Evolutionary conservation across 2,888 invertebrate species (phyloP), one percentile per base, ranked within the genome.

Genomic region (Cylloceria caligata): DNA sequence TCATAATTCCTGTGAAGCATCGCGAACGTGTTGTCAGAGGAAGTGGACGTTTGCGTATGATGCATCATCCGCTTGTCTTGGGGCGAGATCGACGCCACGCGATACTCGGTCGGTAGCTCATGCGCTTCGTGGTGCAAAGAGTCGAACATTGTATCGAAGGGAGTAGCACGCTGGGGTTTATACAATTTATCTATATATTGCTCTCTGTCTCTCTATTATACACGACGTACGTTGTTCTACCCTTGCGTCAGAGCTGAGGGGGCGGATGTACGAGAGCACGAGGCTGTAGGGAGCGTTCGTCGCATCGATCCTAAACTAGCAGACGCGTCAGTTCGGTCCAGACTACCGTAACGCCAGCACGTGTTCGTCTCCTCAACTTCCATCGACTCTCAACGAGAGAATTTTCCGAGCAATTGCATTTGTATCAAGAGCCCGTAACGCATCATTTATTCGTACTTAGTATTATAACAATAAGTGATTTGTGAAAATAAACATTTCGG

Each of bases 291-390:
- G 79, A 76, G 75, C 42, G 60, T 67, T 83, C 88, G 88, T 89
- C 34, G 88, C 89, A 91, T 91, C 91, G 91, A 91, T 91, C 90
- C 88, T 85, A 78, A 81, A 80, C 79, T 82, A 81, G 82, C 88
- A 88, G 89, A 87, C 89, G 89, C 87, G 89, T 87, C 91, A 92
- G 92, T 92, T 87, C 88, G 92, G 92, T 89, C 92, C 92, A 90
- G 91, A 76, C 82, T 75, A 27, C 68, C 79, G 75, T 79, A 72
- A 79, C 71, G 75, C 55, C 75, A 75, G 75, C 82, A 83, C 79
- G 79, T 83, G 79, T 79, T 75, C 72, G 62, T 65, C 62, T 64
- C 9, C 34, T 34, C 16, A 16, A 34, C 13, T 52, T 52, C 21
- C 21, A 21, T 21, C 52, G 21, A 3, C 11, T 11, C 52, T 19